Base-by-base conservation (phyloP, 2,797 vertebrate species). In the Takifugu ocellatus region DNA sequence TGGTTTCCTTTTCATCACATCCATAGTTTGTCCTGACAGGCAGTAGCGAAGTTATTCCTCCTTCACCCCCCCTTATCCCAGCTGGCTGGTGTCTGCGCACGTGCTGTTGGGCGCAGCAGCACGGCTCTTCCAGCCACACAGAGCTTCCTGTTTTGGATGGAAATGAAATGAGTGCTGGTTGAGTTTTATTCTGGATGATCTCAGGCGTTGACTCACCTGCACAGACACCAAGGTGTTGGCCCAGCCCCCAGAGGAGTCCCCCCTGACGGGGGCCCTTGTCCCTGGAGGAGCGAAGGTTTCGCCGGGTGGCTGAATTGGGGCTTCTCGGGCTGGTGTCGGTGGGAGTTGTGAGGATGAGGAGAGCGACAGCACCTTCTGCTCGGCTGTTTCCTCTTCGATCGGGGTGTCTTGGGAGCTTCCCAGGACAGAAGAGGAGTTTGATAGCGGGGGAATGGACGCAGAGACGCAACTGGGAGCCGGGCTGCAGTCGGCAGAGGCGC, bases 401-500 rank as follows among this genome's bases (percentile, higher is more conserved):
- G 79, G 69, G 0, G 77, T 75, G 5, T 87, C 84, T 42, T 84
- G 88, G 11, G 75, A 81, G 52, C 68, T 71, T 0, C 57, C 82
- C 49, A 84, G 49, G 51, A 85, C 62, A 17, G 89, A 90, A 9
- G 73, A 76, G 9, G 86, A 87, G 59, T 56, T 83, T 3, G 84
- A 90, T 14, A 90, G 76, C 2, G 84, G 82, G 0, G 79, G 78
- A n/a, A 77, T 80, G 52, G 51, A 90, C 0, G 73, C 75, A 0
- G 89, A 51, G 43, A 91, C 12, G 8, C 29, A 76, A 21, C 88
- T 89, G 81, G 77, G 91, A 60, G 89, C 88, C 0, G 66, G 89
- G 59, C 87, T 81, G 54, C 83, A 73, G 1, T 89, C 85, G 0
- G 84, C 89, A 0, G 81, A 87, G 43, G 72, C 60, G n/a, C 56